A percentile compares a stretch with the other conserved stretches of the same genome.
phyloP scores from a whole-genome alignment of 2,888 invertebrate genomes.

The Amiota minor region DNA sequence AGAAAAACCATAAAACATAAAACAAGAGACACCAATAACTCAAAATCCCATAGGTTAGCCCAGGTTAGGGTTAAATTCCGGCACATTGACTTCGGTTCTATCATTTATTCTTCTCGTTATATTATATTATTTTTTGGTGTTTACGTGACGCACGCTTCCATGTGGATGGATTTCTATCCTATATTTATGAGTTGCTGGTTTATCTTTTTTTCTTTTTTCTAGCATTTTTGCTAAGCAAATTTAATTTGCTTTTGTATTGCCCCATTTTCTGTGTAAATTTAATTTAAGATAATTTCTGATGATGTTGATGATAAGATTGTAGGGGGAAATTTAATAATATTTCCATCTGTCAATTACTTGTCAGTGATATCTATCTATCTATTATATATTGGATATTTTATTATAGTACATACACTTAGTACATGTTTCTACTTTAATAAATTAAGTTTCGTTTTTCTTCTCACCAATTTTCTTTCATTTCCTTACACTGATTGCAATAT shows the following conservation, averaged over 20 bases:
- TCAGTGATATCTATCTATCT: neutral
- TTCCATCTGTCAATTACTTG: neutral
- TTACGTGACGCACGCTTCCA: neutral
- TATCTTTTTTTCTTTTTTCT: slow-evolving; percentile 14
- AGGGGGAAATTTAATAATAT: too few relatives aligned
- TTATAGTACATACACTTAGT: neutral
- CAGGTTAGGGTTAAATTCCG: slow-evolving; percentile 28
- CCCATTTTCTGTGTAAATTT: slow-evolving; percentile 4
- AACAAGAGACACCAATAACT: neutral
- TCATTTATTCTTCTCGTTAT: neutral
- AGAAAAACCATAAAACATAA: too few relatives aligned
- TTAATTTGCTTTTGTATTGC: too few relatives aligned
- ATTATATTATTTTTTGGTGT: neutral
- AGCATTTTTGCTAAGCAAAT: neutral
- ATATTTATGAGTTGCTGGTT: too few relatives aligned
- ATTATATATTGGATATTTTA: neutral
- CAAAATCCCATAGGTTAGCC: slow-evolving; percentile 8
- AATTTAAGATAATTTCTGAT: slow-evolving; percentile 13
- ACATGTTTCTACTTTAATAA: slow-evolving; percentile 28
- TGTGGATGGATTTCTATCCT: neutral
- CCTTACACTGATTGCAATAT: too few relatives aligned
- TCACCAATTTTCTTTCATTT: neutral
- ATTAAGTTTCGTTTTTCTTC: slow-evolving; percentile 29
- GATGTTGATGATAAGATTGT: neutral
- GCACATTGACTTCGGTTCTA: slow-evolving; percentile 9